A percentile compares a stretch with the other conserved stretches of the same genome.
Conservation (phyloP, 2,888 invertebrate genomes). For the Eupeodes latifasciatus region DNA sequence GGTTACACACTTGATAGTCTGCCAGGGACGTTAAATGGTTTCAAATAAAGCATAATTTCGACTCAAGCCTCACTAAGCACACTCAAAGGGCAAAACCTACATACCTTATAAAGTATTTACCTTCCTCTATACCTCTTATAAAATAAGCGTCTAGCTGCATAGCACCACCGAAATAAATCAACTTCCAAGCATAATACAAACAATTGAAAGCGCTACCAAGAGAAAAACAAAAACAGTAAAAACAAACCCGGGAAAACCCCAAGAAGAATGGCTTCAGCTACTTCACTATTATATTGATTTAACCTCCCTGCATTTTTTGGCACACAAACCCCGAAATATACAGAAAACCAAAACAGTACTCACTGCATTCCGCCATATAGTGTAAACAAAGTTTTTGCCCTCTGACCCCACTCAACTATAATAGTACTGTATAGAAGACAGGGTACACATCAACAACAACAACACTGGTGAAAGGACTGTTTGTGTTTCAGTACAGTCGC, state of each 20-base stretch:
- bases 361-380: slow-evolving; percentile 47
- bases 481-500: slow-evolving; percentile 24
- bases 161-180: slow-evolving; percentile 64
- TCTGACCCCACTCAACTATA: slow-evolving; percentile 9
- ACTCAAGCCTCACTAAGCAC: slow-evolving; percentile 55
- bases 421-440: background rate
- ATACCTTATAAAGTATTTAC: background rate
- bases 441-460: background rate
- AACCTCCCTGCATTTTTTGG: slow-evolving; percentile 54
- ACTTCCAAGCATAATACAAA: slow-evolving; percentile 48
- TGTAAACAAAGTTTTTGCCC: slow-evolving; percentile 63
- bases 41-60: slow-evolving; percentile 57
- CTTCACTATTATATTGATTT: slow-evolving; percentile 64
- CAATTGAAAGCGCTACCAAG: slow-evolving; percentile 16
- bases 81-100: slow-evolving; percentile 23
- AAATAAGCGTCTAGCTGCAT: slow-evolving; percentile 59
- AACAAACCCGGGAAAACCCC: background rate
- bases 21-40: slow-evolving; percentile 56
- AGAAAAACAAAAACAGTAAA: background rate
- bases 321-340: slow-evolving; percentile 38
- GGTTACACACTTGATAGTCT: slow-evolving; percentile 38
- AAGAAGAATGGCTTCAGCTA: slow-evolving; percentile 31
- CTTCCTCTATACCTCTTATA: slow-evolving; percentile 11
- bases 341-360: background rate
- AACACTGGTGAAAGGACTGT: slow-evolving; percentile 41